These are phyloP conservation scores for Damaliscus lunatus DNA, from an alignment of 2,113 vertebrate species.

Conservation along the genomic window DNA sequence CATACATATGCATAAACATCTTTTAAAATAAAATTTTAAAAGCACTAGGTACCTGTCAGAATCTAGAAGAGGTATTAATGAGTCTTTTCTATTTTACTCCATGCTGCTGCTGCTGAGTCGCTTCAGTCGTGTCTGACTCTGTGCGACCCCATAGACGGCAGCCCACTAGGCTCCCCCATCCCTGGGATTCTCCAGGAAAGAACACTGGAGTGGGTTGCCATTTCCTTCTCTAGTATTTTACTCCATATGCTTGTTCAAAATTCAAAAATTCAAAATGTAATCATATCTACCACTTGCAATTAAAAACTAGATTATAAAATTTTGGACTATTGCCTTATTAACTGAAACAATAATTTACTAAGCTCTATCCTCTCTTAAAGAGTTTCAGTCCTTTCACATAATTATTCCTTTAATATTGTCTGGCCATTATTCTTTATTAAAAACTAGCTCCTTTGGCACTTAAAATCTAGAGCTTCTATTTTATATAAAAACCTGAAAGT, in stretches of 20 bases:
- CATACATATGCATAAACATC: not conserved
- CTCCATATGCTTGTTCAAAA: not conserved
- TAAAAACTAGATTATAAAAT: not conserved
- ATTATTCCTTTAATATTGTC: not conserved
- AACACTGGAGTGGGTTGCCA: too few relatives aligned
- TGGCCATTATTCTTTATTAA: not conserved
- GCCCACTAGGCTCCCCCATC: too few relatives aligned
- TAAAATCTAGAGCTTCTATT: not conserved
- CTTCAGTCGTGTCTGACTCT: too few relatives aligned
- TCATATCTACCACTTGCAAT: not conserved
- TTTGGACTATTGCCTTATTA: not conserved
- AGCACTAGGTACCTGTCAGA: not conserved
- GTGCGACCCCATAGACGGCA: too few relatives aligned
- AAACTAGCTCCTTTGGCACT: not conserved
- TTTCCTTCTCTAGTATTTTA: not conserved
- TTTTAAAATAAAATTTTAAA: not conserved
- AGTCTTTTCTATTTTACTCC: not conserved
- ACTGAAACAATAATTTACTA: conserved; percentile 28
- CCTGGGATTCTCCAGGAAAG: too few relatives aligned
- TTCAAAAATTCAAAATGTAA: not conserved
- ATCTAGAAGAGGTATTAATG: not conserved
- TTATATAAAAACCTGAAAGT: not conserved
- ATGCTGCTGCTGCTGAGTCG: too few relatives aligned
- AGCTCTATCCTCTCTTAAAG: not conserved
- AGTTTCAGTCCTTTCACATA: not conserved